Base-by-base conservation (phyloP, 2,113 vertebrate genomes). In the Haemorhous mexicanus region DNA sequence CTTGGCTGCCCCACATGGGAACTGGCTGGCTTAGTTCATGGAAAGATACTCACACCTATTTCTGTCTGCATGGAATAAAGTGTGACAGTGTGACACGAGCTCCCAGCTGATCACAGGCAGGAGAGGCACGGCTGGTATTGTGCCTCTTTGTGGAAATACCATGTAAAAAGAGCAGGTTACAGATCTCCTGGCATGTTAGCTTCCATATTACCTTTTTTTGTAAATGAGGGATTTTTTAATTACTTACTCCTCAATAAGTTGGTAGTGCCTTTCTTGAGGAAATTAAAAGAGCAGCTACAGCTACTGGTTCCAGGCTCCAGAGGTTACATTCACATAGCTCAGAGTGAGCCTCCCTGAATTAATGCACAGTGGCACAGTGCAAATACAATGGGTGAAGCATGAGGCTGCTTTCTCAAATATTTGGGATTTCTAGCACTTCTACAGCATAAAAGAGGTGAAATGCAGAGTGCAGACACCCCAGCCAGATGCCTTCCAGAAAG, bases 1-100 rank as follows among this genome's bases (percentile, higher is more conserved):
- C 90, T 78, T 95, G 96, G 92, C 94, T 94, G 82, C 63, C 79
- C 58, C 80, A 24, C 26, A 41, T 30, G 80, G 79, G 76, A 84
- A 41, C 75, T 63, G 72, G 63, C 79, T 94, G 92, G 90, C 93
- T 85, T 22, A 58, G 64, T 75, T 69, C 30, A 3, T 93, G 96
- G 94, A 97, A 96, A 92, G 77, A 90, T 58, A 15, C 53, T 83
- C 35, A 0, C 39, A 52, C 58, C 73, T 94, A 87, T 94, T 96
- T 93, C 41, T 93, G 86, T 89, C 93, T n/a, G 5, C 4, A 2
- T 22, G 77, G 92, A 73, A 72, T 81, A 64, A 90, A 56, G 86
- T 2, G 5, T 39, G 90, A 64, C 85, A n/a, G 44, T 0, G n/a
- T 5, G 24, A 91, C 76, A 86, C 1, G 0, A 87, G 84, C 68